Conservation (phyloP, 2,113 vertebrate species). For the Oncorhynchus tshawytscha region DNA sequence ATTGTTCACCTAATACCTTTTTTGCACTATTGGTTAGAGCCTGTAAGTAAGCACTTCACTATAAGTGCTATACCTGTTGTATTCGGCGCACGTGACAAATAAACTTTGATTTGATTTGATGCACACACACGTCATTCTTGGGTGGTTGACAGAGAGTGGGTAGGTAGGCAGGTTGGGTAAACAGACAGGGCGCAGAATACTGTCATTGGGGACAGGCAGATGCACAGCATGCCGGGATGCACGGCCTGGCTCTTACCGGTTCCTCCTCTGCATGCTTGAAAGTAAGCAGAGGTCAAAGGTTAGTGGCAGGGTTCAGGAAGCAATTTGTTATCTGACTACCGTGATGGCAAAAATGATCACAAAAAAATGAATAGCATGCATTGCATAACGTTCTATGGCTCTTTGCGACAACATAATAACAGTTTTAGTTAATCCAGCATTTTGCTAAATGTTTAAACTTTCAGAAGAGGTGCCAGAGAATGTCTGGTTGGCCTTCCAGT, state of each 20-base stretch:
- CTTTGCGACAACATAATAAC: too few relatives aligned
- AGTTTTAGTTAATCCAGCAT: too few relatives aligned
- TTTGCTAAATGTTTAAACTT: too few relatives aligned
- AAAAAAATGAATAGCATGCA: neutral
- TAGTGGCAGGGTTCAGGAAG: constrained; percentile 61
- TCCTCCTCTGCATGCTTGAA: constrained; percentile 95
- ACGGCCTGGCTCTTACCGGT: constrained; percentile 81
- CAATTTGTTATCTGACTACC: constrained; percentile 32
- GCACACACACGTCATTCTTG: neutral
- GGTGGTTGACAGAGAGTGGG: constrained; percentile 53
- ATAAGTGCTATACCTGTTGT: too few relatives aligned
- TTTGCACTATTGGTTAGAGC: too few relatives aligned
- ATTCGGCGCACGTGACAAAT: too few relatives aligned
- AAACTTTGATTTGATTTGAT: too few relatives aligned
- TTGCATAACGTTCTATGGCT: neutral
- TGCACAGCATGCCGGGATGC: constrained; percentile 33
- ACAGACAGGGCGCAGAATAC: too few relatives aligned
- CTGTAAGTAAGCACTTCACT: too few relatives aligned
- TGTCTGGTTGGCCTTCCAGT: too few relatives aligned
- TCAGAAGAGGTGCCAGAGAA: too few relatives aligned
- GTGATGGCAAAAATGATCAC: neutral
- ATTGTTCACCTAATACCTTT: too few relatives aligned
- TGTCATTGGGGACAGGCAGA: neutral
- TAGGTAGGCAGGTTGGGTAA: constrained; percentile 38
- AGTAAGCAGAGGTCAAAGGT: constrained; percentile 75